Evolutionary conservation across 2,113 vertebrate genomes (phyloP).

Genomic region (Ameiurus melas): DNA sequence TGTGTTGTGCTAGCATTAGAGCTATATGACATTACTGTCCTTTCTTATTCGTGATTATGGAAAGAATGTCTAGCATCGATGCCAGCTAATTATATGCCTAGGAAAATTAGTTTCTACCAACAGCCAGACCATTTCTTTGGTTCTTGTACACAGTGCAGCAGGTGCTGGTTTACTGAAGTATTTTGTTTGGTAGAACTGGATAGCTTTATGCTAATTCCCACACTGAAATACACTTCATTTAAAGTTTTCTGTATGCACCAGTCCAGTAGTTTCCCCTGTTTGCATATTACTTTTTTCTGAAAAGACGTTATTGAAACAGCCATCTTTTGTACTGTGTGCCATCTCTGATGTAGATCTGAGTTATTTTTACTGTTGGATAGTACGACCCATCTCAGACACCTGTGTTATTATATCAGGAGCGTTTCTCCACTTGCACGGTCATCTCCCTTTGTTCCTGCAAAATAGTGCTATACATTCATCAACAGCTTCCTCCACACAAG

Average conservation of each 20-base stretch:
- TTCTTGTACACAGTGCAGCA: slow-evolving; percentile 6
- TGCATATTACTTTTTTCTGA: background rate
- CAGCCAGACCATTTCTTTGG: background rate
- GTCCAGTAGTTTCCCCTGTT: background rate
- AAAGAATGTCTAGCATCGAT: background rate
- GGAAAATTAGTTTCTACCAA: background rate
- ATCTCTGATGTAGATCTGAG: background rate
- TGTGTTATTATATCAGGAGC: slow-evolving; percentile 39
- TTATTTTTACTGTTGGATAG: slow-evolving; percentile 25
- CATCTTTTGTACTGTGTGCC: background rate
- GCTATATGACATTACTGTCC: background rate
- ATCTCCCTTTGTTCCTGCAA: slow-evolving; percentile 19
- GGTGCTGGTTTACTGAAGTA: background rate
- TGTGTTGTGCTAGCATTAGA: background rate
- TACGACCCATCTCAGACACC: slow-evolving; percentile 19
- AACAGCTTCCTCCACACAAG: slow-evolving; percentile 25
- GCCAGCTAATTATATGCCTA: background rate
- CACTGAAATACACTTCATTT: background rate
- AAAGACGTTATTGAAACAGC: background rate
- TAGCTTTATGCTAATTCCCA: background rate
- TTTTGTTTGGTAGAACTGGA: background rate
- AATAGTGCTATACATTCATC: slow-evolving; percentile 31
- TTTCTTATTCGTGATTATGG: background rate
- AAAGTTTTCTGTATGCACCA: background rate
- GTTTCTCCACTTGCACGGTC: slow-evolving; percentile 16